A percentile compares a stretch with the other conserved stretches of the same genome.
phyloP scores from a whole-genome alignment of 2,113 vertebrate species.

The Ovis aries region DNA sequence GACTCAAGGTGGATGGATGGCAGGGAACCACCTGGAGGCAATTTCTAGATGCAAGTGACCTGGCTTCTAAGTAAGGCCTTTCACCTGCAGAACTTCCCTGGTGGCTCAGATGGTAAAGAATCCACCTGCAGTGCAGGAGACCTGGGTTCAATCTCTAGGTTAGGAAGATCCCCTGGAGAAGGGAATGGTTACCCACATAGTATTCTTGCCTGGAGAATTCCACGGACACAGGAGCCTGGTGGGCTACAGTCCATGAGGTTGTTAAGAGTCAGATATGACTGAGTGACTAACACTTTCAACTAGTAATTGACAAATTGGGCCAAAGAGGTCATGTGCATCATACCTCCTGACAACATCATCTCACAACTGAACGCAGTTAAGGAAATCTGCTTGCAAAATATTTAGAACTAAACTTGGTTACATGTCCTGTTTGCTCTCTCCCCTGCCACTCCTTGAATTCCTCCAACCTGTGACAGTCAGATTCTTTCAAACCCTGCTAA shows the following conservation, averaged over 20 bases:
- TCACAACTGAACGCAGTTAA: neutral
- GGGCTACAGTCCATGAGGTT: neutral
- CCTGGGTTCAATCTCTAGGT: neutral
- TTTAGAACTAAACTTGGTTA: neutral
- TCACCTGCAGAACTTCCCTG: neutral
- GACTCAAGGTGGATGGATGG: neutral
- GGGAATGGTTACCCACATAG: neutral
- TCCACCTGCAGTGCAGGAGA: neutral
- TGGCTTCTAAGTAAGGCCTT: too few species aligned
- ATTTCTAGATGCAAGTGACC: neutral
- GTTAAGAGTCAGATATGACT: neutral
- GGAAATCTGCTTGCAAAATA: neutral
- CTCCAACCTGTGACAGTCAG: neutral
- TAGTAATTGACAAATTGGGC: accelerated
- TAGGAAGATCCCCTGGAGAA: neutral
- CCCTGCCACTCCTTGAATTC: neutral
- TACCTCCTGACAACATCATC: neutral
- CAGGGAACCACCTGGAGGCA: neutral
- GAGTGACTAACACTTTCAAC: neutral
- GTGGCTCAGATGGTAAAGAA: neutral
- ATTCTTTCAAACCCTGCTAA: neutral
- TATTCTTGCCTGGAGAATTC: neutral
- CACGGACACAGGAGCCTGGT: neutral
- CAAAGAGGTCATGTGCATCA: neutral
- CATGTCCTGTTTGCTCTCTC: neutral